Evolutionary conservation across 2,888 invertebrate species (phyloP), one percentile per base, ranked within the genome.

Genomic region (Ernsta delagoae): DNA sequence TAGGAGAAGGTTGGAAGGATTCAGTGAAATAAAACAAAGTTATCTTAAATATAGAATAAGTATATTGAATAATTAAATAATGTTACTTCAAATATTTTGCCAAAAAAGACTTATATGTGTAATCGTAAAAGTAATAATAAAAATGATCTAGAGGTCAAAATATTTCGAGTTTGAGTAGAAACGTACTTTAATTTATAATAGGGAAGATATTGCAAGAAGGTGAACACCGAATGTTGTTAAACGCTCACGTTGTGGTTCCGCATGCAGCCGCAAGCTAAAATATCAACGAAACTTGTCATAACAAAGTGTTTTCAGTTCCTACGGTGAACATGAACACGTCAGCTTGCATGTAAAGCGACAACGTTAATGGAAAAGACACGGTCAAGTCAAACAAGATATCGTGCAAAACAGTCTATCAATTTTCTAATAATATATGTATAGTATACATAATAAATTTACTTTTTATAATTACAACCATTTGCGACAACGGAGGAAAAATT

Each of bases 61-160:
- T 93, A 93, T 93, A 93, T 92, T 93, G 91, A 92, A 93, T 93
- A 92, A 89, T 93, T 92, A 93, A 93, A 93, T 93, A 92, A 92
- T 90, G 88, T 92, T 92, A 93, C 84, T 90, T 92, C 89, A 91
- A 93, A 90, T 92, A 90, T 88, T 82, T 89, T 87, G 90, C 90
- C 92, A 90, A 92, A 91, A 88, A 92, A 92, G 89, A 90, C 90
- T 90, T 92, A 53, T 53, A 90, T 85, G 88, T 91, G 92, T 91
- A 88, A 86, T 85, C 85, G 85, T 92, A 88, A 93, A 92, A 91
- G 80, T 92, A 92, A 92, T 86, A 86, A 84, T 87, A 87, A 88
- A 88, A 90, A 90, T 83, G 83, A 89, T 88, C 84, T 88, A 92
- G 85, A 89, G 82, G 84, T 88, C 82, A 88, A 90, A 88, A 90